A percentile compares a stretch with the other conserved stretches of the same genome.
Conservation (phyloP, 1,140 invertebrate genomes). For the Lepidotrigona ventralis region DNA sequence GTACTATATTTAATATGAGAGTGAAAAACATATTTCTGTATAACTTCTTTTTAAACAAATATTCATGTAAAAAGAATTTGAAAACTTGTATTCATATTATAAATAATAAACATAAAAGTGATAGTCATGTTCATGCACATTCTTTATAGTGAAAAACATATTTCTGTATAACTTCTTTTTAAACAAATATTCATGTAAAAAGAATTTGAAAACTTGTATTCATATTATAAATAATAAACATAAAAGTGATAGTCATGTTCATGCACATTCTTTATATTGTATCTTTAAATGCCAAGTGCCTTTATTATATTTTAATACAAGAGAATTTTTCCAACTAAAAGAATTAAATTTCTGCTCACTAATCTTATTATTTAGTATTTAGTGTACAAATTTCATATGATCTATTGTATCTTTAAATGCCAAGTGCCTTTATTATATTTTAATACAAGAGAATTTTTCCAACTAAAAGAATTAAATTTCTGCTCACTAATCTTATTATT, state of each 20-base stretch:
- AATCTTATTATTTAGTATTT: constrained; percentile 50
- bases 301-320: constrained; percentile 61
- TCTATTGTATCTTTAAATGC: constrained; percentile 47
- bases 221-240: constrained; percentile 57
- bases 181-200: neutral
- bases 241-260: constrained; percentile 47
- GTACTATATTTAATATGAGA: neutral
- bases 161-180: neutral
- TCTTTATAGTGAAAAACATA: constrained; percentile 41
- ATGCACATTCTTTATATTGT: constrained; percentile 51
- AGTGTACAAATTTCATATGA: constrained; percentile 56
- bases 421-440: constrained; percentile 65
- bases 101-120: constrained; percentile 56
- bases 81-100: constrained; percentile 44
- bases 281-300: constrained; percentile 57
- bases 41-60: neutral
- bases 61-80: neutral
- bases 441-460: constrained; percentile 51
- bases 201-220: constrained; percentile 33
- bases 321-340: constrained; percentile 45
- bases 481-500: constrained; percentile 51
- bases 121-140: constrained; percentile 39
- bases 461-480: constrained; percentile 41
- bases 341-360: constrained; percentile 44
- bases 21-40: neutral